These are phyloP conservation scores for Acestrorhynchus altus DNA, from an alignment of 2,797 vertebrate genomes.

Conservation along the genomic window DNA sequence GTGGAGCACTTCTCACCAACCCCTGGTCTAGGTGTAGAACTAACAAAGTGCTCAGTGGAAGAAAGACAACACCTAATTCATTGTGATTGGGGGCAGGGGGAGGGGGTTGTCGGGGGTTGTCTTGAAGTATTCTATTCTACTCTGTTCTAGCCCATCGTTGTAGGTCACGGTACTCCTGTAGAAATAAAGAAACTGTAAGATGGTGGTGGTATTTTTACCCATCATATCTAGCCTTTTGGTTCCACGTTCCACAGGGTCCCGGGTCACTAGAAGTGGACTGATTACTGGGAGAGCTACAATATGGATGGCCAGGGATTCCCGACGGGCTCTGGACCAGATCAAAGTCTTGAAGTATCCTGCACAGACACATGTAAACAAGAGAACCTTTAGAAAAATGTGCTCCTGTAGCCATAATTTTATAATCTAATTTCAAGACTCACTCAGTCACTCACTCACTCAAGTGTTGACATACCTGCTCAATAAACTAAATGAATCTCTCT, in stretches of 20 bases:
- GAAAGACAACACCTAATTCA: no score
- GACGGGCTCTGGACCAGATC: constrained; percentile 44
- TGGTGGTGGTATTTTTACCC: constrained; percentile 71
- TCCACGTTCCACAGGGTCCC: constrained; percentile 83
- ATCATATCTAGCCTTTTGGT: constrained; percentile 82
- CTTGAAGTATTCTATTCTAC: background rate
- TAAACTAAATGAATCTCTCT: no score
- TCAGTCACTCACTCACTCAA: no score
- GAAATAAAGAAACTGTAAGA: background rate
- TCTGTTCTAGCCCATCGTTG: background rate
- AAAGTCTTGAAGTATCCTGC: constrained; percentile 51
- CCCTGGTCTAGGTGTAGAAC: no score
- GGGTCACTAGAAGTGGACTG: constrained; percentile 89
- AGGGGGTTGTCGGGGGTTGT: no score
- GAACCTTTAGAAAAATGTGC: background rate
- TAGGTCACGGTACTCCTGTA: background rate
- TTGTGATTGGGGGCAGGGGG: no score
- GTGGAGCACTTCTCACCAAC: no score
- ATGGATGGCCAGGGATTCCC: constrained; percentile 67
- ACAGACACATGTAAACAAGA: constrained; percentile 7
- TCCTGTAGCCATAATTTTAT: no score
- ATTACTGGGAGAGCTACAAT: constrained; percentile 88
- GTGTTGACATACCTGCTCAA: no score
- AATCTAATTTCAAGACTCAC: no score
- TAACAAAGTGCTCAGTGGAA: no score